A percentile compares a stretch with the other conserved stretches of the same genome.
These are phyloP conservation scores for Poicephalus gulielmi DNA, from an alignment of 2,113 vertebrate species.

Conservation along the genomic window DNA sequence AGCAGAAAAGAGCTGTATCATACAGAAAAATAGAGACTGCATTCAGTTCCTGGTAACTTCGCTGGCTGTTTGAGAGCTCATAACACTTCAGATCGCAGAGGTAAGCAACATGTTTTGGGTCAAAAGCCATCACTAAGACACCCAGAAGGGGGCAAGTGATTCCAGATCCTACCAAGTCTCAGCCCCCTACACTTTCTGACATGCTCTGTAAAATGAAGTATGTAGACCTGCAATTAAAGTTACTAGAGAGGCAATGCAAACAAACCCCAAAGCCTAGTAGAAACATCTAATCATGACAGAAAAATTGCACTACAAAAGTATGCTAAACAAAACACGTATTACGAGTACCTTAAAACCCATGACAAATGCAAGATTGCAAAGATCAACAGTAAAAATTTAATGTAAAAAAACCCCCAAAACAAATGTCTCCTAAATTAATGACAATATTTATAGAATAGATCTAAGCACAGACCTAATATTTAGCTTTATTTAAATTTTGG, in stretches of 20 bases:
- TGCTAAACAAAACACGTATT: slow-evolving; percentile 43
- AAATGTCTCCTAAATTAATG: slow-evolving; percentile 63
- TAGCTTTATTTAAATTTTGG: slow-evolving; percentile 80
- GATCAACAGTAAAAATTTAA: slow-evolving; percentile 62
- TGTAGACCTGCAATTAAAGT: not conserved
- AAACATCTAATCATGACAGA: slow-evolving; percentile 23
- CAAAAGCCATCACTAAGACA: not conserved
- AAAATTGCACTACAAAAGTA: slow-evolving; percentile 22
- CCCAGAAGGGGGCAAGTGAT: not conserved
- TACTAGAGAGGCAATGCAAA: not conserved
- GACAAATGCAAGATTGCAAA: slow-evolving; percentile 30
- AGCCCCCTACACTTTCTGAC: not conserved
- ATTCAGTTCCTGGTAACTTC: not conserved
- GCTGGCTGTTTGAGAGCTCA: not conserved
- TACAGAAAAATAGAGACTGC: not conserved
- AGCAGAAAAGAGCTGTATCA: not conserved
- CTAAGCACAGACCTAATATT: slow-evolving; percentile 82
- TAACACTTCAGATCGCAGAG: not conserved
- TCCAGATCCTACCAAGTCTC: not conserved
- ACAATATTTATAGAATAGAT: slow-evolving; percentile 78
- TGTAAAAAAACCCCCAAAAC: slow-evolving; percentile 14
- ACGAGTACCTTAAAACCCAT: slow-evolving; percentile 34
- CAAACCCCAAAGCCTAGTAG: not conserved
- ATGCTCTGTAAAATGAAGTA: not conserved
- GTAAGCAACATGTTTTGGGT: not conserved